phyloP scores from a whole-genome alignment of 2,888 invertebrate genomes.

The Pyralis farinalis region DNA sequence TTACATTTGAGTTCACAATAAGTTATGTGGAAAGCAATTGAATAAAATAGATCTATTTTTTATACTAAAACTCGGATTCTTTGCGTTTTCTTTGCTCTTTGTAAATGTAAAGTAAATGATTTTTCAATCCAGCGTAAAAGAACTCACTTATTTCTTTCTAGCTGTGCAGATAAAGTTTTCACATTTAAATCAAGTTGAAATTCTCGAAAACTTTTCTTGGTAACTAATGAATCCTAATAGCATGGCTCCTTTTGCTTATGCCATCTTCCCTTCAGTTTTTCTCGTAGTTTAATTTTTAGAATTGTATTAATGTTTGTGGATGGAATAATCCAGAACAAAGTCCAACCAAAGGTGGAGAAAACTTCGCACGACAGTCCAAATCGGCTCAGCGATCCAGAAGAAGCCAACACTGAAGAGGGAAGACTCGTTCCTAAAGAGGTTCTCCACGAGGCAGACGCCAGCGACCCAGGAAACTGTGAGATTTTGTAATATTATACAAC shows the following conservation, averaged over 20 bases:
- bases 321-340: conserved; percentile 86
- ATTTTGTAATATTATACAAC: conserved; percentile 21
- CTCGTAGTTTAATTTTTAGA: conserved; percentile 3
- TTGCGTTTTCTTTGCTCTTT: conserved; percentile 20
- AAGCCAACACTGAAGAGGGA: conserved; percentile 94
- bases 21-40: conserved; percentile 34
- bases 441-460: conserved; percentile 95
- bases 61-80: conserved; percentile 15
- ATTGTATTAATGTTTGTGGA: conserved; percentile 20
- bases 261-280: conserved; percentile 22
- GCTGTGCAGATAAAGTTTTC: background rate
- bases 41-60: conserved; percentile 27
- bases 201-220: conserved; percentile 5
- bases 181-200: background rate
- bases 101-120: background rate
- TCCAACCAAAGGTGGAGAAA: conserved; percentile 98
- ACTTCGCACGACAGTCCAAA: conserved; percentile 94
- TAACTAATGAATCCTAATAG: conserved; percentile 32
- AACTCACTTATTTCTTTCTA: background rate
- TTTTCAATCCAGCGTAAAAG: background rate
- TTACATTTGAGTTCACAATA: conserved; percentile 34
- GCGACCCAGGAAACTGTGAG: conserved; percentile 90
- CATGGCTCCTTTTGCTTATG: conserved; percentile 50
- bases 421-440: conserved; percentile 95
- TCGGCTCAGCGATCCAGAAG: conserved; percentile 93